Evolutionary conservation across 2,888 invertebrate species (phyloP), one percentile per base, ranked within the genome.

Genomic region (Melanostoma scalare): DNA sequence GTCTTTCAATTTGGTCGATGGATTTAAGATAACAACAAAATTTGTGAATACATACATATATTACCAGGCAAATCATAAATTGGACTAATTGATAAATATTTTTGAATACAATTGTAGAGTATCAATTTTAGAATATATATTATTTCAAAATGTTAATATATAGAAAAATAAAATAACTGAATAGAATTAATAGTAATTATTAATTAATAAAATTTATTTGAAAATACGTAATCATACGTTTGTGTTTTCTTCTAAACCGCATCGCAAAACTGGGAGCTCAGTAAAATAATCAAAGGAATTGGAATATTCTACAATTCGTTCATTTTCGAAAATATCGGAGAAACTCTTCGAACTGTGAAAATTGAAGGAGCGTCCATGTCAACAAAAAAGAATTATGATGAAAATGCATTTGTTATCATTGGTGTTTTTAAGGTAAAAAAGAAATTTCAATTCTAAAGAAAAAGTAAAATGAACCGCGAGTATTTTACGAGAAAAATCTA

Each of bases 51-150:
- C 20, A 20, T 44, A 73, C 55, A 38, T 38, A 61, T 52, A 50
- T 38, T 38, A 58, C 38, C 53, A 46, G 55, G 35, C 38, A 65
- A 53, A 65, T 5, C n/a, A 10, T 38, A 20, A 9, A 38, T 46
- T 48, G 48, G 63, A 50, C 44, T 63, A 60, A 71, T 75, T 40
- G 60, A 72, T 74, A 35, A 65, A 82, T 82, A 82, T 82, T 82
- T 82, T 82, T 82, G 77, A 82, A 78, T 82, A 77, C 74, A 82
- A 20, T 69, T 69, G 82, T 78, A 82, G 82, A 82, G 36, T 69
- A 77, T 31, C 67, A 58, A 58, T 77, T 40, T 20, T 53, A 58
- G 36, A 58, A 44, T 36, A 55, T 53, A 40, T 10, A 63, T 50
- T 44, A 63, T 10, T 76, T 68, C 65, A 74, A 52, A 73, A 73